Conservation (phyloP, 2,113 vertebrate species). For the Oophaga pumilio region DNA sequence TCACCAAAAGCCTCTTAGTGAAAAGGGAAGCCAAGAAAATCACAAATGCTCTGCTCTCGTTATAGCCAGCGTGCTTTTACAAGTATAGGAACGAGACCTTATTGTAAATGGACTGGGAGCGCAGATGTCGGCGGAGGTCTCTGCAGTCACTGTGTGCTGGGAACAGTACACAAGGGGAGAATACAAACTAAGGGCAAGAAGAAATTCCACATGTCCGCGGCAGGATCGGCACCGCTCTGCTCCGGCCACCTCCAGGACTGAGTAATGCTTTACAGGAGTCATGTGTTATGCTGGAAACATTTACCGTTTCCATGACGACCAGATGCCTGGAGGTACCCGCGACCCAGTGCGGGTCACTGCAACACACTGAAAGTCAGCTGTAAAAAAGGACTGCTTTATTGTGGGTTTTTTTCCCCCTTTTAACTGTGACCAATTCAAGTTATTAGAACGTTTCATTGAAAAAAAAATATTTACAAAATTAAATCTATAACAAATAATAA, state of each 20-base stretch:
- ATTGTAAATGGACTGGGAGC: constrained; percentile 8
- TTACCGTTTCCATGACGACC: constrained; percentile 8
- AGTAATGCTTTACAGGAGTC: neutral
- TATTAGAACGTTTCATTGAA: too few species aligned
- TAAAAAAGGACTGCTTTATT: neutral
- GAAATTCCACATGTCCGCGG: constrained; percentile 13
- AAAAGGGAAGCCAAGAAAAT: constrained; percentile 54
- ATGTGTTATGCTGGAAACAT: constrained; percentile 18
- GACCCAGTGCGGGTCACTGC: constrained; percentile 4
- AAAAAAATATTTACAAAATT: too few species aligned
- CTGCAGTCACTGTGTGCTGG: neutral
- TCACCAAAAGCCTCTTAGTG: constrained; percentile 63
- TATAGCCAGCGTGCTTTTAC: constrained; percentile 6
- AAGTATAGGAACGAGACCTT: constrained; percentile 28
- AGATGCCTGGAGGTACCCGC: neutral
- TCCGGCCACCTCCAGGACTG: neutral
- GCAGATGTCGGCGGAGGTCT: constrained; percentile 36
- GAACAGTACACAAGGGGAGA: constrained; percentile 13
- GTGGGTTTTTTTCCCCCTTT: too few species aligned
- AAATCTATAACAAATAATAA: too few species aligned
- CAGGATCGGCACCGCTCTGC: neutral
- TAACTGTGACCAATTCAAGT: too few species aligned
- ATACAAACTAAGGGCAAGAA: neutral
- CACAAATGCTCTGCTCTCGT: constrained; percentile 28
- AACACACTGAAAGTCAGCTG: neutral